phyloP scores from a whole-genome alignment of 1,140 invertebrate genomes.

The Drosophila aff. region DNA sequence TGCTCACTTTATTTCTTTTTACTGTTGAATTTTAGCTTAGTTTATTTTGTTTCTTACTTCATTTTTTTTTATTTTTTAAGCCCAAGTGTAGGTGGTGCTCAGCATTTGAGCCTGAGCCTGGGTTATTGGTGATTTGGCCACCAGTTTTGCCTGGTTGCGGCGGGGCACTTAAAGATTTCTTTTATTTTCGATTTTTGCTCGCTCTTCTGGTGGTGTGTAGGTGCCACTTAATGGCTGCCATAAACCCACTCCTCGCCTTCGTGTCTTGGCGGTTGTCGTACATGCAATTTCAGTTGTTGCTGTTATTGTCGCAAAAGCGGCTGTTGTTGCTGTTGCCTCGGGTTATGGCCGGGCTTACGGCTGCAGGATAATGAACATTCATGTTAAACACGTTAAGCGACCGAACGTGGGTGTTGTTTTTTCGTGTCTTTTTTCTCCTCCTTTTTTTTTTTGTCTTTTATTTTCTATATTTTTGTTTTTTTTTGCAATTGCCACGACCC shows the following conservation, averaged over 20 bases:
- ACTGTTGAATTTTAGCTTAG: background rate
- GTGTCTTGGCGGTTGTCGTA: conserved; percentile 48
- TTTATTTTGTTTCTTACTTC: background rate
- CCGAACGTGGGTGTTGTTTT: conserved; percentile 60
- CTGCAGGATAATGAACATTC: conserved; percentile 78
- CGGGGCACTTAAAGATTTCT: conserved; percentile 50
- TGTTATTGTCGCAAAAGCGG: conserved; percentile 51
- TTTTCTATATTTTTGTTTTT: background rate
- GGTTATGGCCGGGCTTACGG: conserved; percentile 46
- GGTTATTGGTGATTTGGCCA: conserved; percentile 40
- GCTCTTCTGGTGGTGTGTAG: conserved; percentile 47
- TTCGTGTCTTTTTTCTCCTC: conserved; percentile 2
- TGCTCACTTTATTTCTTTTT: background rate
- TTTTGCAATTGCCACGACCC: background rate
- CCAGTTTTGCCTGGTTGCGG: conserved; percentile 45
- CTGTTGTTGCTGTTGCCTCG: conserved; percentile 42
- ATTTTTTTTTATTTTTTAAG: background rate
- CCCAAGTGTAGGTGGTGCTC: background rate
- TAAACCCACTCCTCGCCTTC: conserved; percentile 62
- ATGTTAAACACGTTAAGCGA: conserved; percentile 72
- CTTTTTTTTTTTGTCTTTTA: background rate
- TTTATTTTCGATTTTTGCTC: conserved; percentile 43
- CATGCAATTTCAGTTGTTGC: conserved; percentile 51
- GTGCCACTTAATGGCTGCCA: conserved; percentile 74
- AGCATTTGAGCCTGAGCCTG: background rate